Conservation (phyloP, 2,113 vertebrate species). For the Micronisus gabar region DNA sequence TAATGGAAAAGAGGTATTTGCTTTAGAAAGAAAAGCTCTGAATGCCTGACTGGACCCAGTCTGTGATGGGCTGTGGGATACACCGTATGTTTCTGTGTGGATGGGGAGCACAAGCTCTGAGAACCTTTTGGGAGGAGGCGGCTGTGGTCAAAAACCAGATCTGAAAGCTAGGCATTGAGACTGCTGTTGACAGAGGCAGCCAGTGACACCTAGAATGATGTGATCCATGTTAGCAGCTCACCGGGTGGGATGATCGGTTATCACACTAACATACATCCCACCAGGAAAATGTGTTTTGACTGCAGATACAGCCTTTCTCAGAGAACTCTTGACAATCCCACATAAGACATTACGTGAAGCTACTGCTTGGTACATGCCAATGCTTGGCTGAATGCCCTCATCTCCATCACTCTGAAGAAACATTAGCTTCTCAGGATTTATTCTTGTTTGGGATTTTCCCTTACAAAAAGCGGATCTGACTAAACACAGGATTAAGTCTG, state of each 20-base stretch:
- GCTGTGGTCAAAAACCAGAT: neutral
- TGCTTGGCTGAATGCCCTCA: neutral
- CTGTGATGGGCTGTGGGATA: neutral
- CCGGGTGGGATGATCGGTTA: fast-evolving
- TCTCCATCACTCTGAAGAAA: neutral
- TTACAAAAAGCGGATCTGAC: neutral
- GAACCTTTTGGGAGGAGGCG: neutral
- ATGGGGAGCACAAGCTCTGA: fast-evolving
- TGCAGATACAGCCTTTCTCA: neutral
- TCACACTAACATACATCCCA: neutral
- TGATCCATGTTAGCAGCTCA: neutral
- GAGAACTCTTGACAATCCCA: neutral
- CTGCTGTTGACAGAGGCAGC: neutral
- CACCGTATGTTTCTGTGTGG: fast-evolving
- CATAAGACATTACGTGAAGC: neutral
- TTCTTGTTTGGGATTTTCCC: neutral
- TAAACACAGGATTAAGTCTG: neutral
- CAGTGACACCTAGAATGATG: neutral
- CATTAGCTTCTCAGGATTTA: neutral
- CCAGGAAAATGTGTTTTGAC: neutral
- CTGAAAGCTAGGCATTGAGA: neutral
- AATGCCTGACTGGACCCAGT: neutral
- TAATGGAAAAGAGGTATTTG: neutral
- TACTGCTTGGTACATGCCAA: neutral
- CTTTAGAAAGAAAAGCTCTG: neutral